Evolutionary conservation across 2,113 vertebrate genomes (phyloP).

Genomic region (Phrynosoma platyrhinos): DNA sequence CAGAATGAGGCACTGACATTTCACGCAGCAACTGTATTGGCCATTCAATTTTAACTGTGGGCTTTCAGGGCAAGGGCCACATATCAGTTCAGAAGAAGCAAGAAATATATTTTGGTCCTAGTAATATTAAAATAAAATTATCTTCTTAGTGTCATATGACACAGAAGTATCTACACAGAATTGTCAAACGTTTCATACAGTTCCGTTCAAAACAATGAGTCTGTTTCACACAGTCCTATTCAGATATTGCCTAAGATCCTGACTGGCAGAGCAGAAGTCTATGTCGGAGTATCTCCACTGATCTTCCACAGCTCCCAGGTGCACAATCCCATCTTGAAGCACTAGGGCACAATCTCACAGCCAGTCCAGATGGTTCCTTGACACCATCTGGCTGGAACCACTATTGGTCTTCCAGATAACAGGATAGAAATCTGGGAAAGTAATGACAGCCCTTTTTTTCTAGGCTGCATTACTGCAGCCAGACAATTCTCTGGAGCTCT

Average conservation of each 20-base stretch:
- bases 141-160: not conserved
- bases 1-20: not conserved
- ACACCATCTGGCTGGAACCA: too few species aligned
- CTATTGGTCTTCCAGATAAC: too few species aligned
- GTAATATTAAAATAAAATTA: not conserved
- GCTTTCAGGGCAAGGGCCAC: not conserved
- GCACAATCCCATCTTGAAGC: too few species aligned
- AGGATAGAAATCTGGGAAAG: too few species aligned
- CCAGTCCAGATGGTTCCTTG: too few species aligned
- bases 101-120: not conserved
- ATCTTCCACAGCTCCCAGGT: too few species aligned
- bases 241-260: not conserved
- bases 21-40: not conserved
- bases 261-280: too few species aligned
- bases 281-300: too few species aligned
- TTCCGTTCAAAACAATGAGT: not conserved
- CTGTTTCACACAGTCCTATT: not conserved
- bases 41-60: not conserved
- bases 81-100: not conserved
- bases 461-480: too few species aligned
- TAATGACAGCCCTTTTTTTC: too few species aligned
- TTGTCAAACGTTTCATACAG: not conserved
- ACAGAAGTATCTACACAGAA: not conserved
- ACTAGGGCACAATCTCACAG: too few species aligned
- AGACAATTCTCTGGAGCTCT: too few species aligned